Conservation (phyloP, 2,888 invertebrate genomes). For the Pilophorus perplexus region DNA sequence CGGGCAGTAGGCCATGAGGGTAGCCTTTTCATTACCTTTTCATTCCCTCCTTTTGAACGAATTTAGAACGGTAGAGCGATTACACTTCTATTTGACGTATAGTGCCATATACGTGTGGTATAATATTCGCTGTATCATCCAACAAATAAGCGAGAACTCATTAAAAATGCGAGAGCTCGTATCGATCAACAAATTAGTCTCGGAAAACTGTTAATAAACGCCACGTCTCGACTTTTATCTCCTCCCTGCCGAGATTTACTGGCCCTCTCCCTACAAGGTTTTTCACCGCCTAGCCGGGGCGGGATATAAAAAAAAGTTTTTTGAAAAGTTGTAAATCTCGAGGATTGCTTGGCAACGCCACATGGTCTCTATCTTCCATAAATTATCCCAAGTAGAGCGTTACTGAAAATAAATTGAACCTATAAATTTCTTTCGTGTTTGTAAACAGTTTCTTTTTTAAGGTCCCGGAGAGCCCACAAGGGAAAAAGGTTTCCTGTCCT, state of each 20-base stretch:
- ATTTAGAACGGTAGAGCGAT: too few relatives aligned
- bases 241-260: not conserved
- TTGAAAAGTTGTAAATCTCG: constrained; percentile 38
- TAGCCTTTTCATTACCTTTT: constrained; percentile 10
- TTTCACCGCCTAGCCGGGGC: not conserved
- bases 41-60: too few relatives aligned
- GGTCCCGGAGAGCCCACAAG: constrained; percentile 16
- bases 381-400: constrained; percentile 39
- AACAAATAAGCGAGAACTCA: too few relatives aligned
- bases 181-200: too few relatives aligned
- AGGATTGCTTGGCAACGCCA: constrained; percentile 34
- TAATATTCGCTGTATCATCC: too few relatives aligned
- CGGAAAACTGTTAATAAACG: not conserved
- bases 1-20: constrained; percentile 18
- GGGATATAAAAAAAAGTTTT: constrained; percentile 31
- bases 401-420: constrained; percentile 41
- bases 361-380: constrained; percentile 37
- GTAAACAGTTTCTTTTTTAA: constrained; percentile 43
- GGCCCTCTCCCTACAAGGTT: not conserved
- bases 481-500: constrained; percentile 21
- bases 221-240: not conserved
- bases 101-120: too few relatives aligned
- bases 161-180: too few relatives aligned
- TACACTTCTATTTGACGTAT: too few relatives aligned
- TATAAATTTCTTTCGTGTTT: constrained; percentile 41